These are phyloP conservation scores for Cavia aperea DNA, from an alignment of 2,113 vertebrate genomes.

Conservation along the genomic window DNA sequence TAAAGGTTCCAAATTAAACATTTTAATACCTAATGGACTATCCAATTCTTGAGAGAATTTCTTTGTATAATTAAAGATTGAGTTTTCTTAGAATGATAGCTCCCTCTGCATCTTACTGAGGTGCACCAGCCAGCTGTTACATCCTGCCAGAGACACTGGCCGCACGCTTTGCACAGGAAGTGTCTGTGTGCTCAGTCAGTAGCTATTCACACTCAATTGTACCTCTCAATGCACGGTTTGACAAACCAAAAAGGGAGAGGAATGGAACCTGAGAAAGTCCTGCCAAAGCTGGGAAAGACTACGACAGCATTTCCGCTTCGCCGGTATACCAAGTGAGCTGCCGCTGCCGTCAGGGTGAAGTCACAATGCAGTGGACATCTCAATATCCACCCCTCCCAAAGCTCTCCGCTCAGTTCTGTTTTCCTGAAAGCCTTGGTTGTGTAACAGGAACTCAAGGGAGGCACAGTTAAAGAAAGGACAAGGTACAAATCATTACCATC, in stretches of 20 bases:
- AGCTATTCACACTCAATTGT: neutral
- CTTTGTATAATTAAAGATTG: neutral
- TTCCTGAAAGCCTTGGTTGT: neutral
- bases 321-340: neutral
- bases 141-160: neutral
- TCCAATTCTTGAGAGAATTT: neutral
- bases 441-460: neutral
- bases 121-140: neutral
- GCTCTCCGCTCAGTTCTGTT: neutral
- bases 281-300: neutral
- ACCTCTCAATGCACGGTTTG: neutral
- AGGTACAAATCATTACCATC: neutral
- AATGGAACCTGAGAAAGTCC: neutral
- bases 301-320: neutral
- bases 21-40: neutral
- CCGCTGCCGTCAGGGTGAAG: neutral
- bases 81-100: conserved; percentile 17
- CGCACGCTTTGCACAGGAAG: neutral
- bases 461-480: neutral
- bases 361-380: neutral
- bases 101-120: neutral
- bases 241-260: neutral
- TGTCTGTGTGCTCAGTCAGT: neutral
- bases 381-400: neutral
- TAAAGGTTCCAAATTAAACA: conserved; percentile 4